phyloP scores from a whole-genome alignment of 2,113 vertebrate species.

The Hemichromis elongatus region DNA sequence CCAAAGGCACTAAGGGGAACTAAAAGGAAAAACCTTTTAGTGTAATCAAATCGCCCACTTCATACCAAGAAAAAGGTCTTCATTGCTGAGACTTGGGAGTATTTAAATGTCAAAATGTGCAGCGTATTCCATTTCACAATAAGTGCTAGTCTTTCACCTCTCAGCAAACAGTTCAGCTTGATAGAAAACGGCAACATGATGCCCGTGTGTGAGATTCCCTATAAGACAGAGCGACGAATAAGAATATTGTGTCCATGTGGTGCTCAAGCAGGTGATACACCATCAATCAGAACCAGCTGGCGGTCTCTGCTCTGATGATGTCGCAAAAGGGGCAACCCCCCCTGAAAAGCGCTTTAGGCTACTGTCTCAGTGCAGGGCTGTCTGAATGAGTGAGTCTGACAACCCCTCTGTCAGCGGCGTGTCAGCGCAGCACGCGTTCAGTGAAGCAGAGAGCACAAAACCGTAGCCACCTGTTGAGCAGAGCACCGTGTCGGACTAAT shows the following conservation, averaged over 20 bases:
- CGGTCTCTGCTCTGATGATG: not conserved
- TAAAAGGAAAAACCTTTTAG: slow-evolving; percentile 18
- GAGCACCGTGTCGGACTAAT: slow-evolving; percentile 17
- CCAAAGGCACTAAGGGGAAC: not conserved
- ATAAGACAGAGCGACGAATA: not conserved
- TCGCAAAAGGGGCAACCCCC: not conserved
- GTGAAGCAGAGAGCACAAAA: slow-evolving; percentile 34
- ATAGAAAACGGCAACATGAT: not conserved
- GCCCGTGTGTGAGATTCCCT: not conserved
- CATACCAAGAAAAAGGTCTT: slow-evolving; percentile 13
- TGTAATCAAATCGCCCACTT: slow-evolving; percentile 31
- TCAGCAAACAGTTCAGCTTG: slow-evolving; percentile 12
- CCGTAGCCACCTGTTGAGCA: slow-evolving; percentile 26
- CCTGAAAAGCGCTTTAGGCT: slow-evolving; percentile 16
- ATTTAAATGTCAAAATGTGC: slow-evolving; percentile 46
- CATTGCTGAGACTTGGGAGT: not conserved
- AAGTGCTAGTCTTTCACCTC: slow-evolving; percentile 19
- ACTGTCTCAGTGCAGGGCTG: not conserved
- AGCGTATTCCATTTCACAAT: slow-evolving; percentile 16
- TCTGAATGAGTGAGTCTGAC: slow-evolving; percentile 44
- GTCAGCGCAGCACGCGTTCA: not conserved
- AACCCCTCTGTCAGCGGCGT: slow-evolving; percentile 31
- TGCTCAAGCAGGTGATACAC: not conserved
- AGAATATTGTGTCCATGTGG: not conserved
- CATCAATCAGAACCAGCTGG: not conserved